Conservation (phyloP, 2,888 invertebrate genomes). For the Andrena bicolor region DNA sequence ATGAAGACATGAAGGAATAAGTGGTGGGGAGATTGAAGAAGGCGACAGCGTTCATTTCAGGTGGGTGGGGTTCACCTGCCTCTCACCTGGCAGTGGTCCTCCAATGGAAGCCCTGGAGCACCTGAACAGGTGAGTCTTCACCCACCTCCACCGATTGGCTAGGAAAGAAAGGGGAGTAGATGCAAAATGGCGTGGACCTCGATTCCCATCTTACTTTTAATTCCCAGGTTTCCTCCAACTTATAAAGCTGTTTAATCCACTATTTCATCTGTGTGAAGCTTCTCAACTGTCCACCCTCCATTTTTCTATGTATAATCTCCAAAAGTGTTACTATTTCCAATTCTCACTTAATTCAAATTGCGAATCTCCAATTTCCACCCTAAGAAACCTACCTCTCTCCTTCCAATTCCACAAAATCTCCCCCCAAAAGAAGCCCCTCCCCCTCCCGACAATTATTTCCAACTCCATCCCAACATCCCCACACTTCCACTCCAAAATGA, state of each 20-base stretch:
- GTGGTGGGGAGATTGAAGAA: no score
- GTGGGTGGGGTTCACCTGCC: constrained; percentile 9
- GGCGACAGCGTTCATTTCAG: not conserved
- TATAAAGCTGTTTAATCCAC: not conserved
- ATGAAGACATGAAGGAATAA: no score
- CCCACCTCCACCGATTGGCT: not conserved
- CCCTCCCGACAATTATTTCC: not conserved
- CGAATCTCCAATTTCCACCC: no score
- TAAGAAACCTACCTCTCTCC: no score
- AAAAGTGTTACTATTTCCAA: no score
- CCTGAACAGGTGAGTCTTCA: constrained; percentile 29
- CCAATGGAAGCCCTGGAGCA: constrained; percentile 31
- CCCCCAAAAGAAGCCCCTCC: no score
- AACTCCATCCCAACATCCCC: not conserved
- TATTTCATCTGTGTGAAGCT: no score
- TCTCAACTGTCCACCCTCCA: no score
- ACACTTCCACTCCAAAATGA: not conserved
- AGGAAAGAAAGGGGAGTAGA: not conserved
- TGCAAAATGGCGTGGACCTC: constrained; percentile 20
- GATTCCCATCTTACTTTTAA: not conserved
- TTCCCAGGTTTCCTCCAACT: not conserved
- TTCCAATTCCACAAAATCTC: not conserved
- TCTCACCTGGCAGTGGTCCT: constrained; percentile 16
- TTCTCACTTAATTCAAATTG: no score
- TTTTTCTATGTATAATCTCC: no score